Percentiles rank a stretch among this genome's conserved stretches.
phyloP scores from a whole-genome alignment of 1,140 invertebrate genomes.

The Sarcophaga bullata region DNA sequence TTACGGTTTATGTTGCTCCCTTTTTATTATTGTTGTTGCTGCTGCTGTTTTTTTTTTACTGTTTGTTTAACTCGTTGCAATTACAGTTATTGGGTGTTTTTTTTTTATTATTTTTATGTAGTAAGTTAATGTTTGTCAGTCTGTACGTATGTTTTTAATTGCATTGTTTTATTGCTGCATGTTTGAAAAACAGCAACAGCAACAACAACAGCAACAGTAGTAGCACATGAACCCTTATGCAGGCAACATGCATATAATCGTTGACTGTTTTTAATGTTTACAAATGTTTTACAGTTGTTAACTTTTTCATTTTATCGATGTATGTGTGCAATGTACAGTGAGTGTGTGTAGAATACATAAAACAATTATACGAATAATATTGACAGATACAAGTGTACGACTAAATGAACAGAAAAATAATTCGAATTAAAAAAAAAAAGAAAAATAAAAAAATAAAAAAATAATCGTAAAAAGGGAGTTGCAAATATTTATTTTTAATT shows the following conservation, averaged over 20 bases:
- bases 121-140: too few relatives aligned
- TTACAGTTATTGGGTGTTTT: not conserved
- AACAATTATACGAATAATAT: too few relatives aligned
- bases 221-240: not conserved
- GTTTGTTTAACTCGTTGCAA: not conserved
- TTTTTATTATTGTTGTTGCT: not conserved
- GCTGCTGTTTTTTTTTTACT: not conserved
- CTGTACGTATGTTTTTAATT: not conserved
- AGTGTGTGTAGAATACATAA: too few relatives aligned
- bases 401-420: not conserved
- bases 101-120: not conserved
- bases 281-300: conserved; percentile 36
- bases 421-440: too few relatives aligned
- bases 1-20: conserved; percentile 20
- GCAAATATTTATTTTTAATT: too few relatives aligned
- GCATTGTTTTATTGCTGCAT: conserved; percentile 1
- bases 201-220: too few relatives aligned
- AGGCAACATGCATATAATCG: not conserved
- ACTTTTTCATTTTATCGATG: not conserved
- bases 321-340: too few relatives aligned
- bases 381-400: too few relatives aligned
- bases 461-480: too few relatives aligned
- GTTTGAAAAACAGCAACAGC: not conserved
- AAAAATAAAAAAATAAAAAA: not conserved
- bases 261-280: conserved; percentile 17